Evolutionary conservation across 2,888 invertebrate genomes (phyloP), one percentile per base, ranked within the genome.

Genomic region (Lasioglossum zephyrum): DNA sequence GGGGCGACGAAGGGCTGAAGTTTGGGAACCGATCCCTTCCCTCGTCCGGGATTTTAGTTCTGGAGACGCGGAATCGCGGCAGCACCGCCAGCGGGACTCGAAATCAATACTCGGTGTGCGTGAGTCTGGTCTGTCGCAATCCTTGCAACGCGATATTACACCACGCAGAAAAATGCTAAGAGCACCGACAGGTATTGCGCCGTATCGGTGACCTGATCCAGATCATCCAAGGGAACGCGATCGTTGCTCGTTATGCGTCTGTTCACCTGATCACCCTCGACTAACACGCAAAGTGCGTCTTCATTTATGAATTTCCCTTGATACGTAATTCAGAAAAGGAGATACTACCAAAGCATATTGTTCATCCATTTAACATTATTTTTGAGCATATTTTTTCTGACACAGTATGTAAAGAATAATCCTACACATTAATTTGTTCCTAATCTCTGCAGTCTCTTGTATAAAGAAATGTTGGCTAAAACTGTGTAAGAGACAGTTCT

Each of bases 91-190:
- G 88, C 93, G 89, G 85, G 89, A 91, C 91, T 90, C 91, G 93
- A 93, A 95, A 95, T 95, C 95, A 95, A 95, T 95, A 95, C 95
- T 93, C 89, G 90, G 90, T 91, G 93, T 93, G 93, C 93, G 93
- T 92, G 92, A 91, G 91, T 90, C 91, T 93, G 90, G 89, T 89
- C 91, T 92, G 89, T 93, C 92, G 92, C 90, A 93, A 94, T 93
- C 89, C 89, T 92, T 88, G 91, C 91, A 93, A 93, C 88, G 88
- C 88, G 90, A 93, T 92, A 92, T 92, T 88, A 84, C 85, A 86
- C 73, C 86, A 85, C 85, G 89, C 87, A 87, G 85, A 90, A 89
- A 91, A 87, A 86, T 81, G 31, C 75, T 77, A 39, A 66, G 63
- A 70, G 76, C 76, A 81, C 77, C 74, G 82, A 73, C 78, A 31